phyloP scores from a whole-genome alignment of 1,140 invertebrate genomes.

The Monochamus saltuarius region DNA sequence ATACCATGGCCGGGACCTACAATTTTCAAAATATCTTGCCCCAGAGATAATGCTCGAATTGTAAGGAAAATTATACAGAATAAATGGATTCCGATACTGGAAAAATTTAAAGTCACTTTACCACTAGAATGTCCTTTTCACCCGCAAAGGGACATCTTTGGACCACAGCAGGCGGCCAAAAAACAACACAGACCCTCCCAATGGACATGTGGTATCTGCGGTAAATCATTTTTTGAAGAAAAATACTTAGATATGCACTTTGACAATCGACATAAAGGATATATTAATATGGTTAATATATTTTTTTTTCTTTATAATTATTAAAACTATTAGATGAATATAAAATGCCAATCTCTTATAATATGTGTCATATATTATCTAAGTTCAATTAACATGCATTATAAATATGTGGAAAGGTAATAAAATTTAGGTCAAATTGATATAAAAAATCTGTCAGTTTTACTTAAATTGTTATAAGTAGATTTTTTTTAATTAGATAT shows the following conservation, averaged over 20 bases:
- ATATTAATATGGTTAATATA: conserved; percentile 74
- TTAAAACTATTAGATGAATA: no score
- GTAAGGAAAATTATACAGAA: conserved; percentile 86
- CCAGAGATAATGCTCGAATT: conserved; percentile 83
- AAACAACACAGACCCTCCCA: conserved; percentile 78
- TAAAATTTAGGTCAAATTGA: no score
- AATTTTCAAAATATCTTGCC: conserved; percentile 82
- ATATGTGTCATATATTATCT: no score
- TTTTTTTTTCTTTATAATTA: conserved; percentile 1
- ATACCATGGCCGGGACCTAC: conserved; percentile 85
- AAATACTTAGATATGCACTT: conserved; percentile 87
- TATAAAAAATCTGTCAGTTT: no score
- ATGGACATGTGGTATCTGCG: conserved; percentile 90
- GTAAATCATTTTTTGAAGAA: conserved; percentile 89
- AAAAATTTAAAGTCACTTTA: conserved; percentile 77
- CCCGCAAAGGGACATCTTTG: conserved; percentile 81
- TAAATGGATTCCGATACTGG: conserved; percentile 87
- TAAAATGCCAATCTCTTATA: no score
- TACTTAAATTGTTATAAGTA: not conserved
- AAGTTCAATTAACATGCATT: no score
- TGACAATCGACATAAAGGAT: conserved; percentile 82
- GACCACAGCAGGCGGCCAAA: conserved; percentile 79
- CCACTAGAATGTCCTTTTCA: conserved; percentile 89
- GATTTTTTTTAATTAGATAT: no score
- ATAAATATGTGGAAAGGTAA: no score